Conservation (phyloP, 2,888 invertebrate species). For the Ormyrus thymus region DNA sequence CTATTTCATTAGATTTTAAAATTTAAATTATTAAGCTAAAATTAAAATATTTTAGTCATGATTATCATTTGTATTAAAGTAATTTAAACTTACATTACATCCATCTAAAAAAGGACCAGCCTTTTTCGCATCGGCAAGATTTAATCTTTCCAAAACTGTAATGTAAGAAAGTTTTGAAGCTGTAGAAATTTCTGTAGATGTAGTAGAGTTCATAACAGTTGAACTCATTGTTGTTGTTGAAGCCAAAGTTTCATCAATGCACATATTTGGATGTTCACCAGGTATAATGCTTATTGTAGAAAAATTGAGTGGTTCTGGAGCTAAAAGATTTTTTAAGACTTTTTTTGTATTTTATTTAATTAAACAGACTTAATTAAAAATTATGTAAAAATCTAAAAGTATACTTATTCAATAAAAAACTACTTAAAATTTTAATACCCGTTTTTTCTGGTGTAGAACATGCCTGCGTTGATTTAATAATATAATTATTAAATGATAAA, state of each 20-base stretch:
- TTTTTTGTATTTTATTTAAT: slow-evolving; percentile 47
- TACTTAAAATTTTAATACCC: slow-evolving; percentile 57
- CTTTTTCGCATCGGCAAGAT: slow-evolving; percentile 81
- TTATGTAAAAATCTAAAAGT: not conserved
- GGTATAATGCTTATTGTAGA: slow-evolving; percentile 76
- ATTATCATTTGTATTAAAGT: slow-evolving; percentile 3
- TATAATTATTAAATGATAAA: slow-evolving; percentile 79
- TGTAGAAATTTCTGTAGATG: slow-evolving; percentile 10
- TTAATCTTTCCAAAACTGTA: slow-evolving; percentile 72
- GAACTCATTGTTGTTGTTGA: slow-evolving; percentile 60
- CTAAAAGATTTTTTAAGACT: slow-evolving; percentile 55
- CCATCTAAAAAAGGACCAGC: slow-evolving; percentile 92
- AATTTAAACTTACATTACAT: slow-evolving; percentile 81
- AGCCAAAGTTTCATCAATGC: slow-evolving; percentile 66
- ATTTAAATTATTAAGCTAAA: not conserved
- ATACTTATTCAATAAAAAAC: not conserved
- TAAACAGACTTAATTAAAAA: slow-evolving; percentile 45
- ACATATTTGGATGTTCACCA: slow-evolving; percentile 58
- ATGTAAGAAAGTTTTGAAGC: slow-evolving; percentile 58
- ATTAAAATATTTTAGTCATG: too few relatives aligned
- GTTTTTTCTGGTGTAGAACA: slow-evolving; percentile 84
- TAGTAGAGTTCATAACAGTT: slow-evolving; percentile 34
- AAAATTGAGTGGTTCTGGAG: slow-evolving; percentile 73
- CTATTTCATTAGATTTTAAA: slow-evolving; percentile 33
- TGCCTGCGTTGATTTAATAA: slow-evolving; percentile 77